Evolutionary conservation across 30 jellyfish, hydroid and myxozoan genomes (phyloP).

Genomic region (Aurelia coerulea): DNA sequence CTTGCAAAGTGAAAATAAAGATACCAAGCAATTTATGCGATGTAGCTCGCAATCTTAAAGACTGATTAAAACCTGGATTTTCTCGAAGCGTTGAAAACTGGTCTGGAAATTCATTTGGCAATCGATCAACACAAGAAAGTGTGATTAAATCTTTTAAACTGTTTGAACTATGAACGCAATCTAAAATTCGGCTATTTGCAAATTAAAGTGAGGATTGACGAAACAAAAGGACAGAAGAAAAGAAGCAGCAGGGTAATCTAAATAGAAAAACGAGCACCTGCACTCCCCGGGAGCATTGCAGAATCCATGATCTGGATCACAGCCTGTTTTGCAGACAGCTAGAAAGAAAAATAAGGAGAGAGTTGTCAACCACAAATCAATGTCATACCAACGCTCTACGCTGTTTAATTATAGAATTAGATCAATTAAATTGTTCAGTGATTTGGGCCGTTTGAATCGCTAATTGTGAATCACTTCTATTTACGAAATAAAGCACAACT

Average conservation of each 20-base stretch:
- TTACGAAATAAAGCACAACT: too few relatives aligned
- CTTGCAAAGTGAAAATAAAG: too few relatives aligned
- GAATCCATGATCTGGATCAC: constrained; percentile 88
- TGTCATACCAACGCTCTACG: constrained; percentile 22
- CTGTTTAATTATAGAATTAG: constrained; percentile 31
- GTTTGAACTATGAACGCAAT: not conserved
- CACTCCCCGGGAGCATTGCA: constrained; percentile 91
- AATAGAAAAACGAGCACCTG: constrained; percentile 65
- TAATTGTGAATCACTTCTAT: too few relatives aligned
- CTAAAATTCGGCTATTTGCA: constrained; percentile 2
- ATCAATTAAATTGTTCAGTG: not conserved
- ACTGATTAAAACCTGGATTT: too few relatives aligned
- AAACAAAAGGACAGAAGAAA: constrained; percentile 33
- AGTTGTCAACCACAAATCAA: constrained; percentile 30
- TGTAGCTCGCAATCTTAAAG: too few relatives aligned
- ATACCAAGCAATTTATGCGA: too few relatives aligned
- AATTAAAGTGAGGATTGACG: constrained; percentile 24
- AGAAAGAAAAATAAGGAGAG: constrained; percentile 14
- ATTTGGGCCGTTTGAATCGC: too few relatives aligned
- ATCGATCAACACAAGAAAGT: too few relatives aligned
- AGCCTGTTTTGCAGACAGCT: constrained; percentile 96
- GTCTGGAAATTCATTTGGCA: too few relatives aligned
- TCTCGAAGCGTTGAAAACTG: too few relatives aligned
- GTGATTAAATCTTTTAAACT: too few relatives aligned
- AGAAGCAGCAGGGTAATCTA: constrained; percentile 38